Conservation (phyloP, 2,888 invertebrate genomes). For the Anodontia alba region DNA sequence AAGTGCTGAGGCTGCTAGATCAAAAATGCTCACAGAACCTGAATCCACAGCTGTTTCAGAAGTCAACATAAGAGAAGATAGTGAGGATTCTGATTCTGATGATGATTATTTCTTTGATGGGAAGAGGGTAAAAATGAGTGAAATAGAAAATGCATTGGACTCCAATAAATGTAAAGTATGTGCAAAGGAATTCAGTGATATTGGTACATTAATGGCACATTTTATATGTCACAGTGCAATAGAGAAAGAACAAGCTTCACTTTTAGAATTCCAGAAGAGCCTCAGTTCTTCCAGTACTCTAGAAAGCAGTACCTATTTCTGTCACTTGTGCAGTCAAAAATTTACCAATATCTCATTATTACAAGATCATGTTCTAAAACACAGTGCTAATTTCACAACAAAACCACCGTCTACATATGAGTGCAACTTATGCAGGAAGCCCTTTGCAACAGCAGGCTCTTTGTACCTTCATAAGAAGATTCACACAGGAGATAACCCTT, state of each 20-base stretch:
- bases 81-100: conserved; percentile 20
- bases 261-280: background rate
- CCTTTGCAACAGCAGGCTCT: conserved; percentile 31
- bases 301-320: conserved; percentile 35
- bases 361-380: conserved; percentile 37
- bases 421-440: conserved; percentile 28
- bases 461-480: conserved; percentile 37
- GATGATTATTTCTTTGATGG: conserved; percentile 28
- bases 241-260: conserved; percentile 30
- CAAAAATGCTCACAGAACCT: background rate
- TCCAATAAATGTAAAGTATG: conserved; percentile 28
- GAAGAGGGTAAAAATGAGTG: conserved; percentile 9
- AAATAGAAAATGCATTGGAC: background rate
- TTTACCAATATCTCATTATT: conserved; percentile 31
- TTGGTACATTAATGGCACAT: conserved; percentile 31
- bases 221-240: conserved; percentile 34
- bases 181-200: conserved; percentile 18
- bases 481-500: conserved; percentile 39
- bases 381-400: conserved; percentile 17
- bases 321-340: conserved; percentile 45
- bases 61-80: background rate
- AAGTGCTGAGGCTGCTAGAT: conserved; percentile 26
- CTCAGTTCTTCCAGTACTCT: background rate
- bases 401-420: background rate
- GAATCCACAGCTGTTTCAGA: background rate